Percentiles rank a stretch among this genome's conserved stretches.
Conservation (phyloP, 2,888 invertebrate species). For the Deilephila porcellus region DNA sequence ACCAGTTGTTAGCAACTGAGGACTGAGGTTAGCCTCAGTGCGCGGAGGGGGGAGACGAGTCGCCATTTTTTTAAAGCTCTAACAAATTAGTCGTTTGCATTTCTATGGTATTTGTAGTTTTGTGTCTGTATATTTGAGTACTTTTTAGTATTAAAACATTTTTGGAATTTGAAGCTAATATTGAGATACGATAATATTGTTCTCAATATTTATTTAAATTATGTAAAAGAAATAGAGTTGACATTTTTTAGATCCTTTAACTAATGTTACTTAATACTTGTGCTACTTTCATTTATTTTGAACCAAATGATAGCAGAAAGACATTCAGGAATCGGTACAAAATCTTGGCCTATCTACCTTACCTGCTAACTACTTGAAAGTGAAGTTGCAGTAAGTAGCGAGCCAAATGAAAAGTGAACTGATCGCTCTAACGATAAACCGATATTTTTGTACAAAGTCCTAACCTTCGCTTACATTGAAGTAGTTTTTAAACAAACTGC, state of each 20-base stretch:
- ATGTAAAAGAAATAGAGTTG: too few species aligned
- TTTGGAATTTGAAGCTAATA: too few species aligned
- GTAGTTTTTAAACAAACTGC: constrained; percentile 22
- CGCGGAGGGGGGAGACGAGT: constrained; percentile 60
- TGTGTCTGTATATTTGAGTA: neutral
- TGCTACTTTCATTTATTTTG: too few species aligned
- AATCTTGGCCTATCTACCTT: too few species aligned
- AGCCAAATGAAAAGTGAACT: neutral
- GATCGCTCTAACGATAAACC: neutral
- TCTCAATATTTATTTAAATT: too few species aligned
- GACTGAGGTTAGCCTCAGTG: constrained; percentile 57
- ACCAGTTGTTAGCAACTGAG: constrained; percentile 62
- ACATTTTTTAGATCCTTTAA: too few species aligned
- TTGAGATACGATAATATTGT: too few species aligned
- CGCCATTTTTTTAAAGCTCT: constrained; percentile 27
- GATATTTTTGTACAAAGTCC: constrained; percentile 6
- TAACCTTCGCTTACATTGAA: constrained; percentile 5
- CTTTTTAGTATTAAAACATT: neutral
- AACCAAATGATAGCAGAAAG: too few species aligned
- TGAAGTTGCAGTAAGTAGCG: neutral
- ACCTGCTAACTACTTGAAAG: neutral
- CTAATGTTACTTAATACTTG: too few species aligned
- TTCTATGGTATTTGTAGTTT: neutral
- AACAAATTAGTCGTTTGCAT: constrained; percentile 1
- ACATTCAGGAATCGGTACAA: too few species aligned